These are phyloP conservation scores for Pitta sordida DNA, from an alignment of 2,113 vertebrate genomes.

Conservation along the genomic window DNA sequence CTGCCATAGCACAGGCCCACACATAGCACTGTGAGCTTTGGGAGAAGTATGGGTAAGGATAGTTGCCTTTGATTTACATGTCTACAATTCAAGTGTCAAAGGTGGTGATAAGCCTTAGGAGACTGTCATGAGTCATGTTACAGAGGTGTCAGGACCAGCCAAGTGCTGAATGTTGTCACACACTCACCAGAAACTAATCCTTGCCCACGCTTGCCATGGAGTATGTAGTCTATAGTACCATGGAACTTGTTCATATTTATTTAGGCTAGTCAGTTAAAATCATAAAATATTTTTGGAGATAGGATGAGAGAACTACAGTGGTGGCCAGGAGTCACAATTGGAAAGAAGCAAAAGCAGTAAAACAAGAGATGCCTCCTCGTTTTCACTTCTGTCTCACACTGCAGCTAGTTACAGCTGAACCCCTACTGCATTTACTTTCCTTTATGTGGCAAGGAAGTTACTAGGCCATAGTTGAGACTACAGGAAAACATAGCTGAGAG, in stretches of 20 bases:
- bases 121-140: background rate
- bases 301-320: background rate
- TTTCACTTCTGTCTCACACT: background rate
- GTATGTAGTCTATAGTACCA: background rate
- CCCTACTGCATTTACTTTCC: background rate
- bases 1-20: background rate
- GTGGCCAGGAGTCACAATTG: background rate
- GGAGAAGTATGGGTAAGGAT: background rate
- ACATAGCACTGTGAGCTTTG: background rate
- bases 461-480: accelerated
- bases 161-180: background rate
- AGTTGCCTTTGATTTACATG: background rate
- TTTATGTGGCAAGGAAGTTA: background rate
- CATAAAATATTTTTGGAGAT: background rate
- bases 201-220: background rate
- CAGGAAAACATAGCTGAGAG: background rate
- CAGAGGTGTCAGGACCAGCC: background rate
- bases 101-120: background rate
- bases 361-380: background rate
- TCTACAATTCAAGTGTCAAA: background rate
- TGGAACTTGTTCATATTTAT: background rate
- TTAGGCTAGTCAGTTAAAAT: background rate
- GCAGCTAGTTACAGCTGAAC: background rate
- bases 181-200: background rate
- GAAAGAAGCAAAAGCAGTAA: background rate